Percentiles rank a stretch among this genome's conserved stretches.
phyloP scores from a whole-genome alignment of 2,797 vertebrate genomes.

The Tauraco hartlaubi region DNA sequence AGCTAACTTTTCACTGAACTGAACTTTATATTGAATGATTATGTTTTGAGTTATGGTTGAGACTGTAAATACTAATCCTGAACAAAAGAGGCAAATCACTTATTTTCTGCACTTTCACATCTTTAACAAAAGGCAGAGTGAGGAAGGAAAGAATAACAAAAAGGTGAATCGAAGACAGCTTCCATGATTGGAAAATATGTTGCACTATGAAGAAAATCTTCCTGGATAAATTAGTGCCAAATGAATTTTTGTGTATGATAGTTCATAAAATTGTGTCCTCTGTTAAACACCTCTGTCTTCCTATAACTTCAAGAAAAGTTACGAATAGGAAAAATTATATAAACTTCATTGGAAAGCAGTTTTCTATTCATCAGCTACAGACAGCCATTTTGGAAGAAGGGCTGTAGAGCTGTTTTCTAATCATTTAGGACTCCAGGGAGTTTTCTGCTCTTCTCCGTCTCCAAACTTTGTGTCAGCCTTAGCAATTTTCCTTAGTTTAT shows the following conservation, averaged over 20 bases:
- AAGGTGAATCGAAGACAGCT: neutral
- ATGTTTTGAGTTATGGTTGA: neutral
- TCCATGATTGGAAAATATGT: neutral
- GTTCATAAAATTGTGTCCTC: neutral
- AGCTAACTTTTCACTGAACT: neutral
- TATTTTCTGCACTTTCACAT: neutral
- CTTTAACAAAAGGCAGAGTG: neutral
- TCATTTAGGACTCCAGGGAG: neutral
- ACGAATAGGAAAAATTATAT: neutral
- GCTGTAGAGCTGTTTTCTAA: neutral
- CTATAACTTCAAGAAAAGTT: neutral
- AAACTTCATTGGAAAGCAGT: neutral
- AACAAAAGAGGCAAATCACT: neutral
- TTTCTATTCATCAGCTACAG: neutral
- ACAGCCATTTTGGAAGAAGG: neutral
- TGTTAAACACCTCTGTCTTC: neutral
- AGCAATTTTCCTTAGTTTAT: neutral
- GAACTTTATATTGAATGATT: neutral
- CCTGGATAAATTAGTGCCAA: neutral
- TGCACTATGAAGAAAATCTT: neutral
- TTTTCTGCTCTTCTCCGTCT: neutral
- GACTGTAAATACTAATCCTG: neutral
- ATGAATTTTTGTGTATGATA: neutral
- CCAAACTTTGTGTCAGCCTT: neutral
- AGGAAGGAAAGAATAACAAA: neutral